These are phyloP conservation scores for Chironex yamaguchii DNA, from an alignment of 30 jellyfish, hydroid and myxozoan genomes.

Conservation along the genomic window DNA sequence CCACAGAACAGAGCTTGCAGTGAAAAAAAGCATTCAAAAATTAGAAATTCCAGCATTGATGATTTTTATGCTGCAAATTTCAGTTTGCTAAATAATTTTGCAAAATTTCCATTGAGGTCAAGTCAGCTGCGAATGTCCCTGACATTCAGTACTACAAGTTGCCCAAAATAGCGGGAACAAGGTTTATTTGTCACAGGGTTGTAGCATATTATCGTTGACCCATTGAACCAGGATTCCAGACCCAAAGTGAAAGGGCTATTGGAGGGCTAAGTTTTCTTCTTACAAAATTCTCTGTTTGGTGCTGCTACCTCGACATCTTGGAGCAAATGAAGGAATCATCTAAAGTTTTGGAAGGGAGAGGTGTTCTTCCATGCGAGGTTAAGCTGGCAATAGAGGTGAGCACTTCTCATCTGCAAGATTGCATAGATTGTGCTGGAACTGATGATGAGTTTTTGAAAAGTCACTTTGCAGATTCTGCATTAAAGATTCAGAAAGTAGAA, in stretches of 20 bases:
- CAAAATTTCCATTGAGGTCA: slow-evolving; percentile 23
- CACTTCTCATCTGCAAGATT: slow-evolving; percentile 7
- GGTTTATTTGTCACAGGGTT: slow-evolving; percentile 73
- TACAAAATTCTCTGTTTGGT: slow-evolving; percentile 14
- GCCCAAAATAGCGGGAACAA: slow-evolving; percentile 68
- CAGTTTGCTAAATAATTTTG: slow-evolving; percentile 60
- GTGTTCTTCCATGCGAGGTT: slow-evolving; percentile 44
- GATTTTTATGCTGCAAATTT: slow-evolving; percentile 54
- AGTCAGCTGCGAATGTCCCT: slow-evolving; percentile 30
- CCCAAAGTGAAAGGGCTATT: slow-evolving; percentile 36
- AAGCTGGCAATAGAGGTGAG: slow-evolving; percentile 33
- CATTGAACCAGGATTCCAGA: slow-evolving; percentile 22
- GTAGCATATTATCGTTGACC: slow-evolving; percentile 52
- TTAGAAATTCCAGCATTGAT: slow-evolving; percentile 45
- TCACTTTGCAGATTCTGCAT: neutral
- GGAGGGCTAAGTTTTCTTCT: neutral
- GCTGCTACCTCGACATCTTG: slow-evolving; percentile 51
- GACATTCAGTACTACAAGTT: slow-evolving; percentile 60
- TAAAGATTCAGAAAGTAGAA: neutral
- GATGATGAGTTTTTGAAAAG: neutral
- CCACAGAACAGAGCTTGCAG: slow-evolving; percentile 80
- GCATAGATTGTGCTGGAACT: slow-evolving; percentile 18
- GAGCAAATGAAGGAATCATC: slow-evolving; percentile 14
- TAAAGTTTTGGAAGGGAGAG: slow-evolving; percentile 67
- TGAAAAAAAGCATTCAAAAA: slow-evolving; percentile 50